A percentile compares a stretch with the other conserved stretches of the same genome.
phyloP scores from a whole-genome alignment of 2,888 invertebrate species.

The Tachina fera region DNA sequence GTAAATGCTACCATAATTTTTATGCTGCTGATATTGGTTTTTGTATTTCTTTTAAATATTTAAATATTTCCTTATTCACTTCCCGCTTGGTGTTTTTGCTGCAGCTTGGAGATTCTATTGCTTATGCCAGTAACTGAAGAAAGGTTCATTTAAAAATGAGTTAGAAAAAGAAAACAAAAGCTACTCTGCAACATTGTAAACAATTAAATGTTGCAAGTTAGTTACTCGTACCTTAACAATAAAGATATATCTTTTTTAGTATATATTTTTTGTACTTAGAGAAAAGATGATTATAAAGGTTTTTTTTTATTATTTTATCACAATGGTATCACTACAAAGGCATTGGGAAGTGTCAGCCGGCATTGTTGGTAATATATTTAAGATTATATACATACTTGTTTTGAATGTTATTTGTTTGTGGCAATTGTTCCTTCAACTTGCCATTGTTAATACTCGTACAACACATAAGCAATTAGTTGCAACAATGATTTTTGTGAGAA shows the following conservation, averaged over 20 bases:
- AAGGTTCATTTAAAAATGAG: slow-evolving; percentile 22
- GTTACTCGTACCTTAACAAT: slow-evolving; percentile 21
- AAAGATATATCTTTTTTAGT: background rate
- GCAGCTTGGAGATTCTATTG: background rate
- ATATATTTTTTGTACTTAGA: slow-evolving; percentile 7
- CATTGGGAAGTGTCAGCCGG: slow-evolving; percentile 56
- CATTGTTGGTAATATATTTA: slow-evolving; percentile 50
- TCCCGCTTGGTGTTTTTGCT: background rate
- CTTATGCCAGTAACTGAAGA: slow-evolving; percentile 21
- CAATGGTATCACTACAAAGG: slow-evolving; percentile 53
- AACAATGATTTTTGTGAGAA: slow-evolving; percentile 67
- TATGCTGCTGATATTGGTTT: no score
- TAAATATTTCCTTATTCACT: background rate
- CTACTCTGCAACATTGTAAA: slow-evolving; percentile 60
- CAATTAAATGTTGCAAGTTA: slow-evolving; percentile 66
- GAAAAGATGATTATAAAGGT: slow-evolving; percentile 7
- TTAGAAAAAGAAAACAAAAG: slow-evolving; percentile 14
- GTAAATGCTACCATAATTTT: no score
- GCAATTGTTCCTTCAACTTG: slow-evolving; percentile 17
- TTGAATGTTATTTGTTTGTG: slow-evolving; percentile 15
- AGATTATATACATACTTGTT: slow-evolving; percentile 49
- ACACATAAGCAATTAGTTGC: slow-evolving; percentile 57
- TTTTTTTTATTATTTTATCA: slow-evolving; percentile 37
- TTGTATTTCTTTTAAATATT: no score
- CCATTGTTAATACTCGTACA: slow-evolving; percentile 40